Base-by-base conservation (phyloP, 2,888 invertebrate species). In the Coronaproctus castanopsis region DNA sequence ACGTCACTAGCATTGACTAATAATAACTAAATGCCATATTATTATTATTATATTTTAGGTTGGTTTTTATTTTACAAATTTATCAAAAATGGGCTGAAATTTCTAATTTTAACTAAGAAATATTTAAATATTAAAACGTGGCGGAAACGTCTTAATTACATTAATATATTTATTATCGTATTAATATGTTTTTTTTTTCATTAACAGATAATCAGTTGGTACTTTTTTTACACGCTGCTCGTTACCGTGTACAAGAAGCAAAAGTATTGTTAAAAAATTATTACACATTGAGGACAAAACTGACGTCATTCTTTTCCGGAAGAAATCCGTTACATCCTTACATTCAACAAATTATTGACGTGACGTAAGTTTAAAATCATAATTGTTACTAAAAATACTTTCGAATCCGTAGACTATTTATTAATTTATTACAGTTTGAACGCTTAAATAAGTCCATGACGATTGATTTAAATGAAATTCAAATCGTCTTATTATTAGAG, bases 201-300 rank as follows among this genome's bases (percentile, higher is more conserved):
- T 36, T 51, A 62, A 36, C 62, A 67, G 67, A 67, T 24, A 52
- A 65, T 21, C 64, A 64, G 20, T 58, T 67, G 2, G 63, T 66
- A 14, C 63, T 66, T 51, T 67, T 67, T 55, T 61, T 67, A 21
- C 58, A 64, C 21, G 64, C 67, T 3, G 65, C 65, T 52, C 55
- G 62, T 23, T 66, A 63, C 55, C 62, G 64, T 50, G 58, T 66
- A 55, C 64, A 65, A 50, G 59, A 62, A 22, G 53, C 65, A 2
- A 66, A 67, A 62, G 63, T 66, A 55, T 62, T 65, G 22, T 63
- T 67, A 3, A 63, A 64, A 5, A 56, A 64, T 2, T 64, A 65
- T 57, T 67, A 62, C 60, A 65, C 64, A 14, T 61, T 67, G 59
- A 52, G 66, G 52, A 66, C 67, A 0, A 62, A 62, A 51, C 61